Conservation (phyloP, 1,140 invertebrate species). For the Bactericera cockerelli region DNA sequence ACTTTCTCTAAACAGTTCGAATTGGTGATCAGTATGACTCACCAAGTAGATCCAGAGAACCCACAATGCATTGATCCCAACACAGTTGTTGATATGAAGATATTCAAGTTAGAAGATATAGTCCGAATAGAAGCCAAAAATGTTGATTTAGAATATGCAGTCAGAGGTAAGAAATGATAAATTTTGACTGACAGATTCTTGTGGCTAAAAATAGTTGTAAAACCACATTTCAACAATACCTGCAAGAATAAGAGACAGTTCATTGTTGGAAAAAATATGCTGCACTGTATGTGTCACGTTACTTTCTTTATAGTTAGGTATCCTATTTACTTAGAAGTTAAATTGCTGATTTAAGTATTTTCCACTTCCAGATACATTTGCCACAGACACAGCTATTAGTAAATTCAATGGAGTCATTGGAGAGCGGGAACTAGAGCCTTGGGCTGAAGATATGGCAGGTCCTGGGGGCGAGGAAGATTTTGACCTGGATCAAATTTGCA, state of each 20-base stretch:
- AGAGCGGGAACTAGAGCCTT: slow-evolving; percentile 75
- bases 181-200: background rate
- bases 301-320: too few species aligned
- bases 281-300: too few species aligned
- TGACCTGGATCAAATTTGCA: slow-evolving; percentile 41
- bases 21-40: slow-evolving; percentile 66
- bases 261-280: too few species aligned
- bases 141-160: slow-evolving; percentile 76
- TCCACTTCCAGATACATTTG: slow-evolving; percentile 42
- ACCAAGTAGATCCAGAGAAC: slow-evolving; percentile 54
- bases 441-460: slow-evolving; percentile 48
- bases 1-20: slow-evolving; percentile 73
- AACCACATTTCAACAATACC: too few species aligned
- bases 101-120: slow-evolving; percentile 69
- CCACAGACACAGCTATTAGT: slow-evolving; percentile 65
- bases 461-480: slow-evolving; percentile 43
- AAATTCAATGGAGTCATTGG: slow-evolving; percentile 41
- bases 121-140: slow-evolving; percentile 60
- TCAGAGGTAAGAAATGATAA: slow-evolving; percentile 36
- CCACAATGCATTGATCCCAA: slow-evolving; percentile 41
- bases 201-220: too few species aligned
- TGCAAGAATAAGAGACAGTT: too few species aligned
- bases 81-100: slow-evolving; percentile 60
- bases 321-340: too few species aligned
- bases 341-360: too few species aligned